These are phyloP conservation scores for Cybosia mesomella DNA, from an alignment of 2,888 invertebrate species.

Conservation along the genomic window DNA sequence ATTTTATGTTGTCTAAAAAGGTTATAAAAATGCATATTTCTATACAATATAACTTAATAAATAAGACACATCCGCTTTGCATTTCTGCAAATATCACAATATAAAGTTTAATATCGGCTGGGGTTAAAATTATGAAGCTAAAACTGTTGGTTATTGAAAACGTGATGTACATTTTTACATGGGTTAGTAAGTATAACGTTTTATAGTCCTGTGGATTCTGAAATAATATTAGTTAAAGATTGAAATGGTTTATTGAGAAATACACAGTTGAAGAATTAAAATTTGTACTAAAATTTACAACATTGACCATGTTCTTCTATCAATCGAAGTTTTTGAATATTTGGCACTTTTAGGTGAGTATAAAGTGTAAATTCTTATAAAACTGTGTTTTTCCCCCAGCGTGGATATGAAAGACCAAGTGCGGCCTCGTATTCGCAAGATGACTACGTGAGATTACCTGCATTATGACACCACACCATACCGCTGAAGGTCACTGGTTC, in stretches of 20 bases:
- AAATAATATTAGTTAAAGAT: slow-evolving; percentile 43
- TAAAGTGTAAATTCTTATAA: no score
- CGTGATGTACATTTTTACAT: slow-evolving; percentile 86
- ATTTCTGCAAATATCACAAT: slow-evolving; percentile 77
- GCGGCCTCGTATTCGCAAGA: no score
- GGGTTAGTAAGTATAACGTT: slow-evolving; percentile 70
- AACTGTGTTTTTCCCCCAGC: no score
- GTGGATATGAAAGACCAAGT: no score
- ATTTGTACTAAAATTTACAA: no score
- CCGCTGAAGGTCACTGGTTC: no score
- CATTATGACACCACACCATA: no score
- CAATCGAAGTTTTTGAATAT: no score
- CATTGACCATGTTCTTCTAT: no score
- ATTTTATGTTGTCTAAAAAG: slow-evolving; percentile 22
- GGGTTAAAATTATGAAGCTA: slow-evolving; percentile 86
- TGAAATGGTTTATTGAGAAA: slow-evolving; percentile 38
- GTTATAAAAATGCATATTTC: slow-evolving; percentile 30
- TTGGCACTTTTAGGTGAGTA: no score
- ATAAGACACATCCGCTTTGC: slow-evolving; percentile 58
- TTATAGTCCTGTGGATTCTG: slow-evolving; percentile 56
- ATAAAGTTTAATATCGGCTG: slow-evolving; percentile 83
- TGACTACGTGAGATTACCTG: no score
- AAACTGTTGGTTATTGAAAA: slow-evolving; percentile 87
- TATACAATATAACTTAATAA: slow-evolving; percentile 47
- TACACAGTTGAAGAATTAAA: no score